Evolutionary conservation across 2,113 vertebrate species (phyloP), one percentile per base, ranked within the genome.

Genomic region (Tangachromis dhanisi): DNA sequence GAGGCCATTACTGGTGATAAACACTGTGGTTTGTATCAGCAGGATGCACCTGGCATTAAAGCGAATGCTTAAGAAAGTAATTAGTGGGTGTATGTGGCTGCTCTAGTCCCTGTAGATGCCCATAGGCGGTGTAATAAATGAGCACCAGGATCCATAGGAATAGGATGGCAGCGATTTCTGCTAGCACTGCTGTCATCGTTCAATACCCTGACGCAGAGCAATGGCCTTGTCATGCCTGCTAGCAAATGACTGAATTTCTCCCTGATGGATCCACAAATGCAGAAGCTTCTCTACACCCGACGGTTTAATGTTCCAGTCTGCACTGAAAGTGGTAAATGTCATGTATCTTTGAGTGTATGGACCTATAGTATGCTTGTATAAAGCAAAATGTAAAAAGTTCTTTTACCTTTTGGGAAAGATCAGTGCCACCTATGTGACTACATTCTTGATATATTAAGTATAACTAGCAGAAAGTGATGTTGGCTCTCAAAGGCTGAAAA

Each of bases 41-140:
- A 90, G 93, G 92, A 94, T 93, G 93, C 96, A 96, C 95, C 94
- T 96, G 95, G 95, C 94, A 95, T 95, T 96, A 95, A 90, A 80
- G 87, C 57, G 8, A 92, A 91, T 26, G 93, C 94, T 95, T 95
- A 94, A 95, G 93, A 92, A 95, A 95, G 93, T 95, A 95, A 96
- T 95, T 95, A 96, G 95, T 88, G 89, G 61, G 92, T 93, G 91
- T 94, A 55, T 92, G 93, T 93, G 92, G 85, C 92, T 90, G 68
- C 49, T 66, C 88, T 84, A 21, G 78, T 91, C 92, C 91, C 94
- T 38, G 90, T 86, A 90, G 92, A 92, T 92, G 94, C 92, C 95
- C 89, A 89, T 89, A 89, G 93, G 94, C 88, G 86, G 79, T 86
- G 89, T 93, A 95, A 95, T 91, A 92, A 94, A 94, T 88, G 94